Percentiles rank a stretch among this genome's conserved stretches.
Evolutionary conservation across 2,797 vertebrate genomes (phyloP).

Genomic region (Sebastes iracundus): DNA sequence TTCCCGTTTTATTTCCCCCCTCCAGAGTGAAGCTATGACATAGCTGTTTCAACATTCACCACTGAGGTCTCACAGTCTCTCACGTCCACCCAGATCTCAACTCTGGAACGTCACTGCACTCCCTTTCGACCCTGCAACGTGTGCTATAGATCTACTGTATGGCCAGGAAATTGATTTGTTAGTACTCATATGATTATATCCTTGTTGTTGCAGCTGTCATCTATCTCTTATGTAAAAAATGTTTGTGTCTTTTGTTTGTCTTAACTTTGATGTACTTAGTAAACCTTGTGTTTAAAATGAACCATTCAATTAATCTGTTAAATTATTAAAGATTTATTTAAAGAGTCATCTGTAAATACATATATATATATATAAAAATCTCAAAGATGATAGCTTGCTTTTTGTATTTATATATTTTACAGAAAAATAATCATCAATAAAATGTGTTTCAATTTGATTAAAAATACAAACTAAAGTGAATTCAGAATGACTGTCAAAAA

Average conservation of each 20-base stretch:
- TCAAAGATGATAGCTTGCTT: background rate
- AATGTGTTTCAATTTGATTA: background rate
- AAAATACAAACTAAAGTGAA: background rate
- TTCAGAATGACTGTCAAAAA: background rate
- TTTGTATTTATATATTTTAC: conserved; percentile 11
- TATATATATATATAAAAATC: background rate
- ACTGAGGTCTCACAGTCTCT: background rate
- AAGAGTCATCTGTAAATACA: background rate
- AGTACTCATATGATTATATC: background rate
- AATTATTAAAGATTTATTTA: conserved; percentile 27
- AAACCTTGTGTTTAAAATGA: background rate
- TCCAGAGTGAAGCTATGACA: conserved; percentile 51
- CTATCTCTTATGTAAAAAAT: background rate
- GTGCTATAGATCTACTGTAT: background rate
- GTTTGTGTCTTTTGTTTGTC: background rate
- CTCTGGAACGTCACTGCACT: conserved; percentile 55
- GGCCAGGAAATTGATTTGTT: background rate
- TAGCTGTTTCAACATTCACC: background rate
- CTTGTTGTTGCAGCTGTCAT: background rate
- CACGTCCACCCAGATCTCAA: background rate
- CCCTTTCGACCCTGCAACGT: conserved; percentile 15
- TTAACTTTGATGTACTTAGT: background rate
- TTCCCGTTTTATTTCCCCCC: background rate
- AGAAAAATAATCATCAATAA: conserved; percentile 5
- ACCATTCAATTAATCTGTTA: conserved; percentile 17